A percentile compares a stretch with the other conserved stretches of the same genome.
Evolutionary conservation across 2,113 vertebrate species (phyloP).

Genomic region (Spea bombifrons): DNA sequence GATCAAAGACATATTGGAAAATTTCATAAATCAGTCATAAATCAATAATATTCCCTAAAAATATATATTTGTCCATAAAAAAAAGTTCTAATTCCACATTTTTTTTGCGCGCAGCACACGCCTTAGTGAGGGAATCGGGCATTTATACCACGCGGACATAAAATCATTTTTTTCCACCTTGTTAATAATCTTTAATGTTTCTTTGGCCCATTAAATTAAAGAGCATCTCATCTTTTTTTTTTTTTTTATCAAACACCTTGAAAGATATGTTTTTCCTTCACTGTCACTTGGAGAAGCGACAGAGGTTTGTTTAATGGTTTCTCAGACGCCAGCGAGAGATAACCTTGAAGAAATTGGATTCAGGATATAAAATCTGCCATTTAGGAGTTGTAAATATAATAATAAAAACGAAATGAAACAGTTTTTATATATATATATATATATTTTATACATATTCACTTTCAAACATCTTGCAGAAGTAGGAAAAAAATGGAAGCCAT

Average conservation of each 20-base stretch:
- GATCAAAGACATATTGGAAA: no score
- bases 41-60: no score
- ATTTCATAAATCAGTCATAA: no score
- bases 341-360: constrained; percentile 31
- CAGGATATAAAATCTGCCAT: constrained; percentile 23
- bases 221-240: neutral
- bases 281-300: neutral
- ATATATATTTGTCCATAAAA: no score
- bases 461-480: no score
- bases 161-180: neutral
- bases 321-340: constrained; percentile 17
- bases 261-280: neutral
- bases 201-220: neutral
- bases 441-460: no score
- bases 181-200: neutral
- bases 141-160: no score
- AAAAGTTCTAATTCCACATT: no score
- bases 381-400: constrained; percentile 14
- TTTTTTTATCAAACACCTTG: neutral
- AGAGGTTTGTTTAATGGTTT: constrained; percentile 2
- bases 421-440: neutral
- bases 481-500: no score
- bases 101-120: no score
- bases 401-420: constrained; percentile 3
- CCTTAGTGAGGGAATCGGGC: no score